Conservation (phyloP, 2,113 vertebrate species). For the Vimba vimba region DNA sequence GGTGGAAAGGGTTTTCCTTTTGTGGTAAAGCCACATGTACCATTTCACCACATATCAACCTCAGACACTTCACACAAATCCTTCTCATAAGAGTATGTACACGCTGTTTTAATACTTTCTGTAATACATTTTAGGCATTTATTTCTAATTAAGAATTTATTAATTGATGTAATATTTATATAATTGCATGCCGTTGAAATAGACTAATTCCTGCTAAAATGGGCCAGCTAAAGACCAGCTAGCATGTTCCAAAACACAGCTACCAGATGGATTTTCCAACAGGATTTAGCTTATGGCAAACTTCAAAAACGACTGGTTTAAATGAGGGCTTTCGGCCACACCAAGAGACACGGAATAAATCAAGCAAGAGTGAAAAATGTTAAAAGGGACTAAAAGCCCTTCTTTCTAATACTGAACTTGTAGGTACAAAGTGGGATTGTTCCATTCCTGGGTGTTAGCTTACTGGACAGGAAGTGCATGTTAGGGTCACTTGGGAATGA, state of each 20-base stretch:
- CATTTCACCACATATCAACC: slow-evolving; percentile 34
- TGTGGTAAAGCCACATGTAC: slow-evolving; percentile 42
- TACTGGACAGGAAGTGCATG: slow-evolving; percentile 78
- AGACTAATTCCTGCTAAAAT: background rate
- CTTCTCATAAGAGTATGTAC: background rate
- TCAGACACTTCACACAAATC: slow-evolving; percentile 40
- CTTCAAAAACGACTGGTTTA: slow-evolving; percentile 5
- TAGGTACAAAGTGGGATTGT: slow-evolving; percentile 77
- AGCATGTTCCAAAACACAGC: background rate
- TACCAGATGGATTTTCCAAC: slow-evolving; percentile 4
- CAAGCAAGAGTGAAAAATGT: slow-evolving; percentile 22
- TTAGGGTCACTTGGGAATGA: slow-evolving; percentile 71
- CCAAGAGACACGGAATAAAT: background rate
- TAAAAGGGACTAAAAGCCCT: slow-evolving; percentile 44
- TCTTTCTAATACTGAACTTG: slow-evolving; percentile 50
- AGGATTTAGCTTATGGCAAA: background rate
- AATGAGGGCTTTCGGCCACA: slow-evolving; percentile 29
- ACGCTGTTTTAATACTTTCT: slow-evolving; percentile 30
- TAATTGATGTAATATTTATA: background rate
- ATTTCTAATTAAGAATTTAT: background rate
- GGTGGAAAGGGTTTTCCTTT: slow-evolving; percentile 31
- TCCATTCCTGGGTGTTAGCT: slow-evolving; percentile 75
- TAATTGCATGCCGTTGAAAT: background rate
- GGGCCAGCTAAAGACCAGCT: background rate
- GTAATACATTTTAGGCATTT: slow-evolving; percentile 5